Evolutionary conservation across 2,888 invertebrate genomes (phyloP), one percentile per base, ranked within the genome.

Genomic region (Metopia argyrocephala): DNA sequence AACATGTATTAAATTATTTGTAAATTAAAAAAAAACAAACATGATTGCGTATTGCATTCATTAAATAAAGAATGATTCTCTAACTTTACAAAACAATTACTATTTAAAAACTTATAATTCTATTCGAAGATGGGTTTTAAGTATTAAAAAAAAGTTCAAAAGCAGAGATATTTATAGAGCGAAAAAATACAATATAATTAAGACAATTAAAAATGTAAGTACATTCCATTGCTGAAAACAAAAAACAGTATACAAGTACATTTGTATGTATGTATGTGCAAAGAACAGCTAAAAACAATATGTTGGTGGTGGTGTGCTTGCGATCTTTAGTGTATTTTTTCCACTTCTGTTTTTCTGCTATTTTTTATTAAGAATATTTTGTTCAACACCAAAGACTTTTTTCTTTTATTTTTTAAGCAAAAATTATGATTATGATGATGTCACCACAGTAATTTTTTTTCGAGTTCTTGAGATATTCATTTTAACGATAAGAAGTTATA

Each of bases 401-500:
- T 27, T 27, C 5, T 48, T 38, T 38, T 38, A 38, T 38, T 38
- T 38, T 15, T 38, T 38, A 15, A 65, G 65, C 70, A 79, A 79
- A 57, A 74, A 62, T 64, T 65, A 79, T 64, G 57, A 54, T 50
- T 69, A 31, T 54, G 66, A 74, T 79, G 79, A 74, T 79, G 70
- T 79, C 79, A 79, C 66, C 70, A 66, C n/a, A 57, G 21, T 76
- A 70, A n/a, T n/a, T n/a, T n/a, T n/a, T n/a, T n/a, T n/a, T n/a
- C n/a, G n/a, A 65, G 57, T 71, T 75, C 27, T 75, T 65, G 52
- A 79, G 68, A 78, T 69, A 64, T 50, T 57, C 52, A 54, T 38
- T 65, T 56, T 15, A 25, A 64, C 28, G 52, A 69, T 65, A 75
- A n/a, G n/a, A n/a, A 48, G 54, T 69, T 68, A 50, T 50, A 45